Evolutionary conservation across 2,888 invertebrate species (phyloP), one percentile per base, ranked within the genome.

Genomic region (Scaeva pyrastri): DNA sequence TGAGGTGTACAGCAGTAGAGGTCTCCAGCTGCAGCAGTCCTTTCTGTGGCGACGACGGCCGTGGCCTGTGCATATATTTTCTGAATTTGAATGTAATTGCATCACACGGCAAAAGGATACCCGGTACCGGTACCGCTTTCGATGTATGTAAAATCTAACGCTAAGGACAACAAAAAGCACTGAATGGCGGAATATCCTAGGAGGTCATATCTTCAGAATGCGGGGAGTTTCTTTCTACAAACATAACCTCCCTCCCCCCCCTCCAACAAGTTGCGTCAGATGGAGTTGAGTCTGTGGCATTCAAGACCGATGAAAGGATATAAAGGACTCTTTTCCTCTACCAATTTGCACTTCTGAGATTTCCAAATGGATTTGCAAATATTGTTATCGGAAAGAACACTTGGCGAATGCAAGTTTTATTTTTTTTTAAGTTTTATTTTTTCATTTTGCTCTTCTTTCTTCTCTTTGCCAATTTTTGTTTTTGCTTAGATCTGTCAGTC

Each of bases 281-380:
- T 45, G n/a, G n/a, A n/a, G 8, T 31, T 5, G 21, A 41, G 12
- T 48, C 19, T 79, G 50, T 68, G 23, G 52, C 52, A 74, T 74
- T 74, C 68, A 85, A 68, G 72, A 56, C 76, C 76, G 80, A 60
- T 79, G 80, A 80, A 85, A 75, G 70, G 80, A 72, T 56, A 36
- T 26, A 68, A 72, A 76, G 75, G 66, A 80, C 58, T 48, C 55
- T 75, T 48, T 80, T 75, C 58, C 84, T 84, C 71, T 76, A 72
- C 71, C 80, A 80, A 80, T 80, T 80, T 76, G 76, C 75, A 80
- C 85, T 80, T 85, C 80, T 76, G 72, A 76, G 85, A 84, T 85
- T 80, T 76, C 75, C 68, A 80, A 80, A 85, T 80, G 76, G 85
- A 80, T 85, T 80, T 85, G 84, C 76, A 85, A 80, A 85, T 76